These are phyloP conservation scores for Drosophila infuscata DNA, from an alignment of 2,888 invertebrate species.

Conservation along the genomic window DNA sequence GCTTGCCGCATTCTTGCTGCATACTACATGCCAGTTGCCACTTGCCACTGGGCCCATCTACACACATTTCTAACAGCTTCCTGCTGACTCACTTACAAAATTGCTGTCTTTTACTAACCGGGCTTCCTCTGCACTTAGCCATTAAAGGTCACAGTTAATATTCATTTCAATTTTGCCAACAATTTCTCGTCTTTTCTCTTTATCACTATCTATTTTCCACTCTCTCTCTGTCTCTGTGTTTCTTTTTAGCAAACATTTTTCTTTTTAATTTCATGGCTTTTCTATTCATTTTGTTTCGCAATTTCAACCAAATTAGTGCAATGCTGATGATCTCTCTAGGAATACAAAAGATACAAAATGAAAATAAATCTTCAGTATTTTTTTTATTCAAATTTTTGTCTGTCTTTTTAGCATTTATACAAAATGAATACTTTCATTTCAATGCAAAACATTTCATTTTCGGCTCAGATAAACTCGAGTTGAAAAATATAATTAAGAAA, in stretches of 20 bases:
- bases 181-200: conserved; percentile 23
- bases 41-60: conserved; percentile 28
- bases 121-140: conserved; percentile 53
- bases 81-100: conserved; percentile 59
- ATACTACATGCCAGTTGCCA: conserved; percentile 9
- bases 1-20: conserved; percentile 2
- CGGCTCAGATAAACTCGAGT: background rate
- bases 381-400: conserved; percentile 5
- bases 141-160: conserved; percentile 80
- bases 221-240: background rate
- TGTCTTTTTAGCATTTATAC: background rate
- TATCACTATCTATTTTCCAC: background rate
- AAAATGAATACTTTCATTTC: background rate
- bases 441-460: background rate
- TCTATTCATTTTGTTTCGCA: conserved; percentile 34
- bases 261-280: conserved; percentile 31
- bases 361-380: background rate
- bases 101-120: conserved; percentile 40
- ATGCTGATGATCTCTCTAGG: conserved; percentile 29
- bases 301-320: conserved; percentile 68
- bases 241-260: conserved; percentile 25
- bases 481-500: background rate
- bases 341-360: conserved; percentile 10
- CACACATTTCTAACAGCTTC: conserved; percentile 51
- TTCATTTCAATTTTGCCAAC: conserved; percentile 71